phyloP scores from a whole-genome alignment of 2,888 invertebrate species.

The Drosophila tripunctata region DNA sequence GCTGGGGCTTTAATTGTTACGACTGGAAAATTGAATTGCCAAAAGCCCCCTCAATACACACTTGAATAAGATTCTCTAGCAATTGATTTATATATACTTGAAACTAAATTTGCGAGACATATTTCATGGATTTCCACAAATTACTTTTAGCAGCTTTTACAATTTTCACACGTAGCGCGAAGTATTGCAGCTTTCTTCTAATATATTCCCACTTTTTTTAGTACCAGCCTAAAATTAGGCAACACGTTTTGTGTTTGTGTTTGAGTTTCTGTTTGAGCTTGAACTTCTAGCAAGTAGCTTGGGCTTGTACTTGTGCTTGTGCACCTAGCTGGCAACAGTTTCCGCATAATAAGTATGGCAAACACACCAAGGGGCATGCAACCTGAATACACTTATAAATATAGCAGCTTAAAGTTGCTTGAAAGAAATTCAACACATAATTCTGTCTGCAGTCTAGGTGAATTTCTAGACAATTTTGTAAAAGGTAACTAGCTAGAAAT shows the following conservation, averaged over 20 bases:
- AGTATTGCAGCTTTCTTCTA: conserved; percentile 16
- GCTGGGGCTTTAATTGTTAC: conserved; percentile 64
- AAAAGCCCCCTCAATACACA: conserved; percentile 4
- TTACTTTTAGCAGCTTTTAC: conserved; percentile 50
- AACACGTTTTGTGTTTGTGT: conserved; percentile 55
- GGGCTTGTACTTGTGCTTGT: conserved; percentile 13
- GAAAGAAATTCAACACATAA: background rate
- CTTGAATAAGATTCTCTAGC: conserved; percentile 5
- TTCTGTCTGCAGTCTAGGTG: background rate
- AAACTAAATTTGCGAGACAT: conserved; percentile 41
- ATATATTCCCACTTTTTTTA: background rate
- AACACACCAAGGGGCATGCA: conserved; percentile 16
- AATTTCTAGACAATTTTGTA: no score
- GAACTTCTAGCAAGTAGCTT: no score
- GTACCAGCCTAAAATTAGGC: conserved; percentile 62
- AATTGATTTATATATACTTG: conserved; percentile 52
- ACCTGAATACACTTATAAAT: conserved; percentile 9
- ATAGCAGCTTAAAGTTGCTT: conserved; percentile 9
- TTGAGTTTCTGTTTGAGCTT: conserved; percentile 25
- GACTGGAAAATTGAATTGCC: conserved; percentile 71
- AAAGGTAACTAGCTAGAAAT: background rate
- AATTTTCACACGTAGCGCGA: conserved; percentile 47
- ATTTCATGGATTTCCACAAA: conserved; percentile 26
- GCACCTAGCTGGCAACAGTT: conserved; percentile 55
- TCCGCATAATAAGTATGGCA: conserved; percentile 70